Evolutionary conservation across 2,113 vertebrate genomes (phyloP).

Genomic region (Hystrix brachyura): DNA sequence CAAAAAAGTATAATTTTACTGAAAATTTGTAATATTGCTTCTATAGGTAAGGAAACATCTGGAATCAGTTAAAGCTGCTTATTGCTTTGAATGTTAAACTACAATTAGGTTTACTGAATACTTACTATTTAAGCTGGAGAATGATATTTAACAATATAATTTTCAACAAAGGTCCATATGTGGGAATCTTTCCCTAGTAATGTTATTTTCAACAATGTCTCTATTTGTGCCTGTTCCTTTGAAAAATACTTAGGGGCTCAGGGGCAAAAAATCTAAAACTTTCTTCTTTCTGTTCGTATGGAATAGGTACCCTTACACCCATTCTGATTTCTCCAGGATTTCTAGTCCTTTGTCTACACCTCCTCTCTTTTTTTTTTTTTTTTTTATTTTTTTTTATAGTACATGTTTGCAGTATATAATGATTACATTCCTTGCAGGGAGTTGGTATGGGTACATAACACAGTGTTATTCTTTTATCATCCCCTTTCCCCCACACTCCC

Average conservation of each 20-base stretch:
- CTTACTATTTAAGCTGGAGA: conserved; percentile 39
- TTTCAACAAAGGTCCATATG: conserved; percentile 44
- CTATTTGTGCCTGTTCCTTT: background rate
- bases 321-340: conserved; percentile 23
- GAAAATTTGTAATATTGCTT: conserved; percentile 41
- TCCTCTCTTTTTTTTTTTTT: background rate
- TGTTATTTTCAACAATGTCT: background rate
- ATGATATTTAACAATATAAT: conserved; percentile 12
- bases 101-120: conserved; percentile 42
- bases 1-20: conserved; percentile 61
- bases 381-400: no score
- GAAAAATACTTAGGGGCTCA: background rate
- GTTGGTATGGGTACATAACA: no score
- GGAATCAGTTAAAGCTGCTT: conserved; percentile 59
- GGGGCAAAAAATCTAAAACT: background rate
- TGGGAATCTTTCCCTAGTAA: conserved; percentile 34
- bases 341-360: background rate
- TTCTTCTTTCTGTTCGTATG: background rate
- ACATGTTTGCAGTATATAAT: no score
- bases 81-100: conserved; percentile 67
- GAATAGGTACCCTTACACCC: background rate
- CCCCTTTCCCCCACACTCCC: background rate
- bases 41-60: conserved; percentile 47
- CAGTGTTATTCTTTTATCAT: background rate
- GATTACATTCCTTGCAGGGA: no score